Percentiles rank a stretch among this genome's conserved stretches.
Evolutionary conservation across 2,888 invertebrate genomes (phyloP).

Genomic region (Diarsia dahlii): DNA sequence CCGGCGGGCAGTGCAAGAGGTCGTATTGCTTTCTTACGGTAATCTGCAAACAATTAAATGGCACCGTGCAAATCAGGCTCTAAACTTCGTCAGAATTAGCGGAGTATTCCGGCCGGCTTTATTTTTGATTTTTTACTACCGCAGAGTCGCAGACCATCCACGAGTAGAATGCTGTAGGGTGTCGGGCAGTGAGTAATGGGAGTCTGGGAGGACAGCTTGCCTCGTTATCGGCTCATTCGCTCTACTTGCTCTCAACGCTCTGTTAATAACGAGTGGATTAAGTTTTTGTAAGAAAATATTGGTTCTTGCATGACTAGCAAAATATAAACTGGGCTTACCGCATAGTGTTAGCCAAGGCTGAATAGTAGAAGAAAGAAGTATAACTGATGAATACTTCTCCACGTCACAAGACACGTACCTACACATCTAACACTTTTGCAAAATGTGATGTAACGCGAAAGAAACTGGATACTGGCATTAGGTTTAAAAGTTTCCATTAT

Average conservation of each 20-base stretch:
- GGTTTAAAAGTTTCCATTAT: no score
- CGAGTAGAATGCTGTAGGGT: slow-evolving; percentile 1
- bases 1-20: no score
- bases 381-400: neutral
- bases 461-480: no score
- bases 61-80: neutral
- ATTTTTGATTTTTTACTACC: slow-evolving; percentile 35
- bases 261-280: neutral
- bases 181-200: slow-evolving; percentile 54
- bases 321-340: no score
- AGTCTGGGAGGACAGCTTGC: slow-evolving; percentile 21
- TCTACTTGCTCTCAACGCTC: slow-evolving; percentile 23
- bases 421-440: neutral
- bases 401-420: neutral
- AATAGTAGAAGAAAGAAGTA: neutral
- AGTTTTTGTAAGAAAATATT: neutral
- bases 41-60: neutral
- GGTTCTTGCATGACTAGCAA: neutral
- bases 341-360: neutral
- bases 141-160: neutral
- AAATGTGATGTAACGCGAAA: neutral
- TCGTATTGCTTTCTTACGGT: neutral
- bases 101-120: no score
- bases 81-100: neutral
- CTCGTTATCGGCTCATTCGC: slow-evolving; percentile 49